phyloP scores from a whole-genome alignment of 2,113 vertebrate species.

The Cyprinodon variegatus region DNA sequence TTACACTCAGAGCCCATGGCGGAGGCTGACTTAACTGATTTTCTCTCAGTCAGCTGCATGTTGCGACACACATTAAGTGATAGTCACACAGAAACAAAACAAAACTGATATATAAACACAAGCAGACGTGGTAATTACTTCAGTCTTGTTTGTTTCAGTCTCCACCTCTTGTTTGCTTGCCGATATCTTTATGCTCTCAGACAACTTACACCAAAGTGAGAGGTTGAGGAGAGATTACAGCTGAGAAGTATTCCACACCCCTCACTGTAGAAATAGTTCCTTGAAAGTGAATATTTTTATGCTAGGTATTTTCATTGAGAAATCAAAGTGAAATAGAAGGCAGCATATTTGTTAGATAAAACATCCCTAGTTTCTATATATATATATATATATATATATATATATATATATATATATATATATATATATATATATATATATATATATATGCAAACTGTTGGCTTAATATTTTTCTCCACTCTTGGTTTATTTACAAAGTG shows the following conservation, averaged over 20 bases:
- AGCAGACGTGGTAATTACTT: conserved; percentile 11
- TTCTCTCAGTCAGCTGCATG: conserved; percentile 18
- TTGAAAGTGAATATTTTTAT: background rate
- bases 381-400: background rate
- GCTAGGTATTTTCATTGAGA: conserved; percentile 2
- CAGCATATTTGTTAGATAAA: background rate
- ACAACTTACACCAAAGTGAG: conserved; percentile 3
- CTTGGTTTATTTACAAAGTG: background rate
- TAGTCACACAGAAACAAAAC: background rate
- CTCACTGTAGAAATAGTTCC: conserved; percentile 2
- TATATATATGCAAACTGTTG: no score
- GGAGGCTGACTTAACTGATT: conserved; percentile 38
- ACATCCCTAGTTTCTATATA: conserved; percentile 11
- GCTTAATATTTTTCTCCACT: no score
- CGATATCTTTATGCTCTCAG: background rate
- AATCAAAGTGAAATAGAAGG: conserved; percentile 9
- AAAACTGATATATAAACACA: background rate
- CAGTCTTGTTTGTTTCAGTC: background rate
- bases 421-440: no score
- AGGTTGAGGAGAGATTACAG: conserved; percentile 7
- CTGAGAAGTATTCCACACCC: background rate
- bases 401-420: no score
- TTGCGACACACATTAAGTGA: conserved; percentile 9
- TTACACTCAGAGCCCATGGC: conserved; percentile 55
- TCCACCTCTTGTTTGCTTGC: conserved; percentile 3